Evolutionary conservation across 2,888 invertebrate species (phyloP), one percentile per base, ranked within the genome.

Genomic region (Zelleria hepariella): DNA sequence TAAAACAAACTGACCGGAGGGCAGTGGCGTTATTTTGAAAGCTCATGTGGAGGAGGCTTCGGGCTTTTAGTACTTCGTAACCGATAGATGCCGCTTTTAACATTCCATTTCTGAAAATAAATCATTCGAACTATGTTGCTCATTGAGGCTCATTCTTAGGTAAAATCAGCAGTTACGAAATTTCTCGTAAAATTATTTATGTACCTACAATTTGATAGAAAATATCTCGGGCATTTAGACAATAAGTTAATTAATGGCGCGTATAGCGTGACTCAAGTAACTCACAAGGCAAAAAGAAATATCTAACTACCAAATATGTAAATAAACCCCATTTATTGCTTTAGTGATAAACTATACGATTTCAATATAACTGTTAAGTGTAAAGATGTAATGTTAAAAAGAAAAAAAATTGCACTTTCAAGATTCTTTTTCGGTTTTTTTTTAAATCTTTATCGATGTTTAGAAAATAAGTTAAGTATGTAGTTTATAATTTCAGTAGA

Each of bases 301-400:
- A 55, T 18, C 20, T 42, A 42, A 42, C 2, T 42, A 15, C 32
- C n/a, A n/a, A n/a, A 15, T 42, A 15, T 55, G 55, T 55, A 55
- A 55, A 55, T 55, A 55, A 54, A 54, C 20, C 2, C 5, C 21
- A 20, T 51, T 70, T 69, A 75, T 77, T 65, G 79, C 79, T 77
- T 77, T 69, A 66, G 65, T 72, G 71, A 68, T 65, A 65, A 67
- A 68, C 68, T 68, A 58, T 63, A 66, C 60, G 62, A 61, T 61
- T 62, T 51, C 51, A 10, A 63, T 66, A 63, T 58, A 72, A 70
- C 62, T 68, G 63, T 63, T 66, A 64, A 65, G 59, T 59, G 27
- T 62, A 62, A 62, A 53, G 54, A 49, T 26, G 49, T 51, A 54
- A 59, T 55, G 8, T 55, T n/a, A 59, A n/a, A 10, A 18, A 57